phyloP scores from a whole-genome alignment of 2,113 vertebrate species.

The Microtus ochrogaster region DNA sequence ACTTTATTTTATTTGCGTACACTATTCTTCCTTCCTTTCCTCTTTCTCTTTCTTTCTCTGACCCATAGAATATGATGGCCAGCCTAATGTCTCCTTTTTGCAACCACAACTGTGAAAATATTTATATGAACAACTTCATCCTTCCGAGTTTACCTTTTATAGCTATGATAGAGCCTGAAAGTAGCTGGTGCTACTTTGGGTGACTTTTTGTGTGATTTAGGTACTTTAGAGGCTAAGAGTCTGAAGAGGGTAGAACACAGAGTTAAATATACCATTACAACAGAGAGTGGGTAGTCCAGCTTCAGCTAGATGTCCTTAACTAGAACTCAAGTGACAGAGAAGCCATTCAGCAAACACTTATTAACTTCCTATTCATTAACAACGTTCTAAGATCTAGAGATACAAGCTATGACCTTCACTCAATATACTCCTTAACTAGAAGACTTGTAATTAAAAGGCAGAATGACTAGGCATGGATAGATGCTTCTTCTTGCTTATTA shows the following conservation, averaged over 20 bases:
- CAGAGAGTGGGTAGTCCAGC: neutral
- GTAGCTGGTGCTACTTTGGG: neutral
- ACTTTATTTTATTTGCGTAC: neutral
- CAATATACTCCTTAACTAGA: neutral
- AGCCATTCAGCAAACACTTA: neutral
- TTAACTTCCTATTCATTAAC: neutral
- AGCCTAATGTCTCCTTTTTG: constrained; percentile 3
- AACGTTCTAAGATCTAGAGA: neutral
- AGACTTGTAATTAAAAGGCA: constrained; percentile 15
- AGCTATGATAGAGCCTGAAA: neutral
- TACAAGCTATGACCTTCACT: neutral
- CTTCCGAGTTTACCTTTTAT: neutral
- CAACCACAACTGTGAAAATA: neutral
- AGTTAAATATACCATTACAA: neutral
- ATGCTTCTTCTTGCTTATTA: neutral
- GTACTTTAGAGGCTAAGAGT: neutral
- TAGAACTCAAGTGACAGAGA: constrained; percentile 2
- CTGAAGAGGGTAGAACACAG: neutral
- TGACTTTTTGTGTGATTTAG: constrained; percentile 18
- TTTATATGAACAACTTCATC: constrained; percentile 8
- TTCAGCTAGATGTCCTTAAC: neutral
- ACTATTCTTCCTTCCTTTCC: neutral
- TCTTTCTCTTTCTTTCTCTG: neutral
- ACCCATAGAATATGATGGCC: neutral
- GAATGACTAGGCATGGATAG: neutral